Evolutionary conservation across 2,888 invertebrate species (phyloP).

Genomic region (Pammene aurita): DNA sequence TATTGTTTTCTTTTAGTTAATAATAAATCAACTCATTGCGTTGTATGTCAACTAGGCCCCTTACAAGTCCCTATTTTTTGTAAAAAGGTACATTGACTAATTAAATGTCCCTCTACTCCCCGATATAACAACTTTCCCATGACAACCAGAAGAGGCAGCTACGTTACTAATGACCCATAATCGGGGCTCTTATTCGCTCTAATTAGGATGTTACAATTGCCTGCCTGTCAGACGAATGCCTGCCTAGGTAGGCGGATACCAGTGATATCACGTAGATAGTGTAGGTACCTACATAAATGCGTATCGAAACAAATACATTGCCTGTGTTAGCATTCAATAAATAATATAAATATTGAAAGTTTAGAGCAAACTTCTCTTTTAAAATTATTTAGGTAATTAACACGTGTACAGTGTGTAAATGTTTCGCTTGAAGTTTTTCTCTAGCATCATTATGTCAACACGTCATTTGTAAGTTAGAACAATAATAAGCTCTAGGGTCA

Average conservation of each 20-base stretch:
- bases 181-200: conserved; percentile 14
- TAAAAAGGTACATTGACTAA: not conserved
- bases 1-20: too few relatives aligned
- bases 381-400: too few relatives aligned
- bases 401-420: too few relatives aligned
- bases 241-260: not conserved
- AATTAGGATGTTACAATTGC: conserved; percentile 25
- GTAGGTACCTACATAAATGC: too few relatives aligned
- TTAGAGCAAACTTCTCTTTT: too few relatives aligned
- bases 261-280: not conserved
- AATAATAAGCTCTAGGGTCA: conserved; percentile 7
- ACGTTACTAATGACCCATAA: conserved; percentile 32
- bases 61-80: too few relatives aligned
- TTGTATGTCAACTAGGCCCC: too few relatives aligned
- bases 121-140: conserved; percentile 1
- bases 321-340: too few relatives aligned
- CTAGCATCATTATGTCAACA: not conserved
- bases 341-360: too few relatives aligned
- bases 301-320: too few relatives aligned
- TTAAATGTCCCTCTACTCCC: not conserved
- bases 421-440: not conserved
- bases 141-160: conserved; percentile 17
- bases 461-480: conserved; percentile 14
- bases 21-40: too few relatives aligned
- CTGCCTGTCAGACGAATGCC: conserved; percentile 1